Percentiles rank a stretch among this genome's conserved stretches.
phyloP scores from a whole-genome alignment of 2,888 invertebrate species.

The Panzeria rudis region DNA sequence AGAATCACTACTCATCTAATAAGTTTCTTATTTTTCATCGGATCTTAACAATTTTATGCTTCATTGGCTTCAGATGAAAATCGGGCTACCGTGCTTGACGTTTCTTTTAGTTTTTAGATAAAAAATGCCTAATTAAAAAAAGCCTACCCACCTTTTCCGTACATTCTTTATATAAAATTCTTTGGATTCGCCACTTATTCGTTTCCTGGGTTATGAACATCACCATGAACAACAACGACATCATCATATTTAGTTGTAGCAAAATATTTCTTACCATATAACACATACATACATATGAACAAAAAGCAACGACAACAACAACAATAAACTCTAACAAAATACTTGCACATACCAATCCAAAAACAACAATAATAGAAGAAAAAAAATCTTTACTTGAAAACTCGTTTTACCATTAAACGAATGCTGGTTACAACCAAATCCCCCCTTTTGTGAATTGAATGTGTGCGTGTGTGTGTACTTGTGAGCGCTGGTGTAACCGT shows the following conservation, averaged over 20 bases:
- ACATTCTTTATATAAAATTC: too few species aligned
- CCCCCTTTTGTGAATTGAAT: not conserved
- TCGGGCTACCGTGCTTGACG: too few species aligned
- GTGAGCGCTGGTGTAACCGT: slow-evolving; percentile 1
- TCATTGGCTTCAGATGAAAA: too few species aligned
- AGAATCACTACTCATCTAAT: too few species aligned
- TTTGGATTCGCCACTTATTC: not conserved
- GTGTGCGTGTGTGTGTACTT: not conserved
- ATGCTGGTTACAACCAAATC: slow-evolving; percentile 28
- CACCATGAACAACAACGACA: slow-evolving; percentile 28
- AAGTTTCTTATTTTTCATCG: too few species aligned
- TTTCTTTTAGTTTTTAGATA: too few species aligned
- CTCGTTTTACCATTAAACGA: slow-evolving; percentile 73
- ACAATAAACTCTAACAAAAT: slow-evolving; percentile 42
- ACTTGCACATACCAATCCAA: slow-evolving; percentile 61
- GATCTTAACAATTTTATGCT: too few species aligned
- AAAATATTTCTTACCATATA: slow-evolving; percentile 48
- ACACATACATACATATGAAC: slow-evolving; percentile 29
- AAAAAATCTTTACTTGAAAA: slow-evolving; percentile 72
- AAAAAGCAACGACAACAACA: slow-evolving; percentile 44
- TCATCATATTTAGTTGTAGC: slow-evolving; percentile 50
- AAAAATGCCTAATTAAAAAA: too few species aligned
- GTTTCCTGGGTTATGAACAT: slow-evolving; percentile 55
- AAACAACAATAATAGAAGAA: slow-evolving; percentile 39
- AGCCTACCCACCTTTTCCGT: too few species aligned